Base-by-base conservation (phyloP, 2,113 vertebrate genomes). In the Cairina moschata region DNA sequence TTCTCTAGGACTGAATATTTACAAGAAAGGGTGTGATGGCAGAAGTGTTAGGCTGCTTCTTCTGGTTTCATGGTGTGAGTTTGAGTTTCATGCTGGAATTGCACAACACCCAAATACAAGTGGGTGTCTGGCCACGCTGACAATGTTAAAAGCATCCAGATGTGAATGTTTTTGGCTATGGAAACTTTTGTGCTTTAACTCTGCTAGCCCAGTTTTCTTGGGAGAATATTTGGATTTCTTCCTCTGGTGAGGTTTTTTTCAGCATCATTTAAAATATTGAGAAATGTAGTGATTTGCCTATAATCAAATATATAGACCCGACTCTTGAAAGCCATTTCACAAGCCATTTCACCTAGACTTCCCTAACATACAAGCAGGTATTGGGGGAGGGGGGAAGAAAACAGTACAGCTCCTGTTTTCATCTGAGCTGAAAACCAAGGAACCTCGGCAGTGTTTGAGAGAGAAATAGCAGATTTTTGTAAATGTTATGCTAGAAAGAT, bases 131-230 rank as follows among this genome's bases (percentile, higher is more conserved):
- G 93, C 88, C 3, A 14, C 46, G 80, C 68, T 95, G 80, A 93
- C 92, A 86, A 75, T 82, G 77, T 95, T 97, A 97, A 97, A 93
- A 96, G 52, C 77, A 93, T 92, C 94, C 95, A 97, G 96, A 96
- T 96, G 96, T 89, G 86, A 92, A 71, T 91, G n/a, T 21, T 92
- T 88, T 92, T 95, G 96, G 91, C 93, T 86, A 65, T 84, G 94
- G 96, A 95, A 97, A 93, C 15, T 92, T 81, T 32, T 86, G 83
- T 75, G 9, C 73, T 91, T 63, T 75, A 81, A 93, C 34, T 84
- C 21, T 91, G 77, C 83, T 95, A 96, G 93, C 66, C 86, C 54
- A 75, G 0, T 82, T 89, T 97, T 86, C 36, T 62, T 69, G 31
- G 46, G 76, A 83, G 79, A 90, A 20, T 94, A 79, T 91, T 82